phyloP scores from a whole-genome alignment of 2,797 vertebrate genomes.

The Acomys russatus region DNA sequence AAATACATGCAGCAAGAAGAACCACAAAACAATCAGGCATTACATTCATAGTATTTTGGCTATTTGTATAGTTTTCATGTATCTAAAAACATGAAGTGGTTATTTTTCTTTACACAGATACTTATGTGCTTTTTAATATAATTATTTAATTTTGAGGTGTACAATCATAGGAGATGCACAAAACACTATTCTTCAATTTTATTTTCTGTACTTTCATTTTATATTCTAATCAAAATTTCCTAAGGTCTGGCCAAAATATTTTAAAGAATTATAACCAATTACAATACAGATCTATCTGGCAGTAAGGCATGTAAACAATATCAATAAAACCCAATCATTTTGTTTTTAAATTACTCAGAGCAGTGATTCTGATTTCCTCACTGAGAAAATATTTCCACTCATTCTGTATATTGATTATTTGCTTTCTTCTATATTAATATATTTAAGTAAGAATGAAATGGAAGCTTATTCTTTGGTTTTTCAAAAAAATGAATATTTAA shows the following conservation, averaged over 20 bases:
- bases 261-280: neutral
- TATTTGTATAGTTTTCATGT: neutral
- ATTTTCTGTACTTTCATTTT: neutral
- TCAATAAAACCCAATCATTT: too few relatives aligned
- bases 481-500: neutral
- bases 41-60: too few relatives aligned
- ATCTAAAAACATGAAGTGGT: slow-evolving; percentile 11
- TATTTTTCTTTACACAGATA: neutral
- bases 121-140: neutral
- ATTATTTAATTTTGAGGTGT: neutral
- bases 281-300: neutral
- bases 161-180: neutral
- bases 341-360: neutral
- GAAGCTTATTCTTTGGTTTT: neutral
- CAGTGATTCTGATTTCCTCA: neutral
- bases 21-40: too few relatives aligned
- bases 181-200: neutral
- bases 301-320: neutral
- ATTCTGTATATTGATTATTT: neutral
- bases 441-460: neutral
- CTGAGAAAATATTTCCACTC: neutral
- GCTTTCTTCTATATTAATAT: neutral
- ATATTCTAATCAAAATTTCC: neutral
- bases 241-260: neutral
- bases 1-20: too few relatives aligned